These are phyloP conservation scores for Plebejus argus DNA, from an alignment of 2,888 invertebrate genomes.

Conservation along the genomic window DNA sequence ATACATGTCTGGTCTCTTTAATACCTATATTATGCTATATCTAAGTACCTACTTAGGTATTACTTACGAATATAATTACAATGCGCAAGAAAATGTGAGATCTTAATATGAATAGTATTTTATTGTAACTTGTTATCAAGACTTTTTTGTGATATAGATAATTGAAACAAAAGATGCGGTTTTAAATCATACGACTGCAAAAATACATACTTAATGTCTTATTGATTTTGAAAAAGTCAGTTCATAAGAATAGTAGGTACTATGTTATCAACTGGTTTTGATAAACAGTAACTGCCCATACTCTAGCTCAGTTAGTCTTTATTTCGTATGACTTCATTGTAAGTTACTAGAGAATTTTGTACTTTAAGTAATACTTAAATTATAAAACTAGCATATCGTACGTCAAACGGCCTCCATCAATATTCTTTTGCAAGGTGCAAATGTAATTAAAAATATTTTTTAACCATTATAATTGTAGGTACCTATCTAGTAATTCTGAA, in stretches of 20 bases:
- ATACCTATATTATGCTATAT: not conserved
- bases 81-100: not conserved
- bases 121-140: not conserved
- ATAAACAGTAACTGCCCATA: conserved; percentile 2
- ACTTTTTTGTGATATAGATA: not conserved
- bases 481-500: not conserved
- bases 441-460: not conserved
- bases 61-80: not conserved
- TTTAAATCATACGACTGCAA: not conserved
- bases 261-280: conserved; percentile 2
- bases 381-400: not conserved
- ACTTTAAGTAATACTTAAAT: not conserved
- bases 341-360: conserved; percentile 26
- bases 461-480: not conserved
- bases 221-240: not conserved
- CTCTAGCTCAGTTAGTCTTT: conserved; percentile 4
- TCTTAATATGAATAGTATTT: not conserved
- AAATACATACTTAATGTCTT: not conserved
- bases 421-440: not conserved
- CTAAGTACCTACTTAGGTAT: not conserved
- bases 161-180: not conserved
- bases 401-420: not conserved
- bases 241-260: not conserved
- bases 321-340: conserved; percentile 3
- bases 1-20: no score